These are phyloP conservation scores for Indicator indicator DNA, from an alignment of 2,113 vertebrate species.

Conservation along the genomic window DNA sequence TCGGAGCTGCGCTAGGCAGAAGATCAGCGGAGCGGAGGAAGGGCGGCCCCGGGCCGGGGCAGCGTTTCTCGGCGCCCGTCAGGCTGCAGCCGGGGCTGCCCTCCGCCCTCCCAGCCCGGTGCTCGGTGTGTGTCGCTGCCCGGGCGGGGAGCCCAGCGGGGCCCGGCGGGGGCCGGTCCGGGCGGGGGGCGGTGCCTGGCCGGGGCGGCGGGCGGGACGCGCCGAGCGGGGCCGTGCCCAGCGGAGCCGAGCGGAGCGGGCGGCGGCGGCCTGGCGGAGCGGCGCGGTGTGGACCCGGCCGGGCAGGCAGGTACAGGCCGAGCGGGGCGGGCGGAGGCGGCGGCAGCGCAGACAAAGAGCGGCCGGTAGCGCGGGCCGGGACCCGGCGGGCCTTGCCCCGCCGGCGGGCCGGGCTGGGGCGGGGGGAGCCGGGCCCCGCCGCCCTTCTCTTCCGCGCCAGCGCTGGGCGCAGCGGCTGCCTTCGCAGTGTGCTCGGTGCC, in stretches of 20 bases:
- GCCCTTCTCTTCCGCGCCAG: background rate
- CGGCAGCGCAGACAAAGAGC: background rate
- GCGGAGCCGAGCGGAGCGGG: background rate
- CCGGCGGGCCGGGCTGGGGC: background rate
- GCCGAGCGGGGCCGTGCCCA: background rate
- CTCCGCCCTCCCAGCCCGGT: background rate
- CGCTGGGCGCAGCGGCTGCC: background rate
- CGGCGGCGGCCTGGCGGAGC: background rate
- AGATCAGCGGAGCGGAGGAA: background rate
- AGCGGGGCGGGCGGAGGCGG: background rate
- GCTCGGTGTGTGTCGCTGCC: background rate
- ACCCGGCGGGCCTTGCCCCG: background rate
- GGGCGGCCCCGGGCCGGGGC: background rate
- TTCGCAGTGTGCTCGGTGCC: background rate
- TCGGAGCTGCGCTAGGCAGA: background rate
- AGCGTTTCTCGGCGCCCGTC: background rate
- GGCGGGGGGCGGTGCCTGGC: background rate
- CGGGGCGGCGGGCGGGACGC: constrained; percentile 19
- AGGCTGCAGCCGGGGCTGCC: background rate
- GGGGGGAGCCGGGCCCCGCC: background rate
- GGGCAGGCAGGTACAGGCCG: background rate
- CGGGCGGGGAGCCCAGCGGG: background rate
- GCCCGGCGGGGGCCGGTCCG: background rate
- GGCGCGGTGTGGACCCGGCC: background rate
- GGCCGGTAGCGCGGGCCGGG: background rate